Evolutionary conservation across 23 tunicate genomes (phyloP).

Genomic region (Diplosoma virens): DNA sequence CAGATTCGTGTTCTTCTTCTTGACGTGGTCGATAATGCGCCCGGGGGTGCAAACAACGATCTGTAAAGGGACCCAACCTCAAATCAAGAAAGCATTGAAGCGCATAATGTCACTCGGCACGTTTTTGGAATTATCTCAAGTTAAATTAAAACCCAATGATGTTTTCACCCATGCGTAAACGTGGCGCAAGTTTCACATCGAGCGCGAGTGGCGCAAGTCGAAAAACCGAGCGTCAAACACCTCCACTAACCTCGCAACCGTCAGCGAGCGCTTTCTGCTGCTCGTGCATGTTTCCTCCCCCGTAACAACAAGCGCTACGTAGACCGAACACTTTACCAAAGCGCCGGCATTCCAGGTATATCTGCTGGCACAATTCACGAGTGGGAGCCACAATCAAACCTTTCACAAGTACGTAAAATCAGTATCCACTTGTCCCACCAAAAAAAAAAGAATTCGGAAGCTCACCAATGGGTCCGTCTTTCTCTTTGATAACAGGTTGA

Average conservation of each 20-base stretch:
- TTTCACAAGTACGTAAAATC: neutral
- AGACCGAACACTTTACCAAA: constrained; percentile 85
- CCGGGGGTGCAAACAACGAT: constrained; percentile 98
- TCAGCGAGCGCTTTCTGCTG: constrained; percentile 77
- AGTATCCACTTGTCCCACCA: neutral
- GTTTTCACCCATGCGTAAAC: neutral
- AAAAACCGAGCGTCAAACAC: neutral
- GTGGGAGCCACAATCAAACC: constrained; percentile 93
- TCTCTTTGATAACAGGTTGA: constrained; percentile 62
- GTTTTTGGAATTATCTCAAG: neutral
- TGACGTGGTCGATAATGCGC: constrained; percentile 93
- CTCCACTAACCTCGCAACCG: constrained; percentile 67
- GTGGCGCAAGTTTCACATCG: neutral
- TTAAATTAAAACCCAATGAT: neutral
- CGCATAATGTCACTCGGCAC: neutral
- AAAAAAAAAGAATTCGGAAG: too few relatives aligned
- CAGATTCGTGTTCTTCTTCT: constrained; percentile 85
- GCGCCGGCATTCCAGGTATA: constrained; percentile 69
- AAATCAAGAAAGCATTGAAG: too few relatives aligned
- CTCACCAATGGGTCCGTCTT: constrained; percentile 90
- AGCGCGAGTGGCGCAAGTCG: neutral
- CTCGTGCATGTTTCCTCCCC: constrained; percentile 98
- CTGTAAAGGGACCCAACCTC: too few relatives aligned
- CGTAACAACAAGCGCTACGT: constrained; percentile 72
- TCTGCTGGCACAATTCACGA: constrained; percentile 96